Base-by-base conservation (phyloP, 2,797 vertebrate species). In the Rhadinocentrus ornatus region DNA sequence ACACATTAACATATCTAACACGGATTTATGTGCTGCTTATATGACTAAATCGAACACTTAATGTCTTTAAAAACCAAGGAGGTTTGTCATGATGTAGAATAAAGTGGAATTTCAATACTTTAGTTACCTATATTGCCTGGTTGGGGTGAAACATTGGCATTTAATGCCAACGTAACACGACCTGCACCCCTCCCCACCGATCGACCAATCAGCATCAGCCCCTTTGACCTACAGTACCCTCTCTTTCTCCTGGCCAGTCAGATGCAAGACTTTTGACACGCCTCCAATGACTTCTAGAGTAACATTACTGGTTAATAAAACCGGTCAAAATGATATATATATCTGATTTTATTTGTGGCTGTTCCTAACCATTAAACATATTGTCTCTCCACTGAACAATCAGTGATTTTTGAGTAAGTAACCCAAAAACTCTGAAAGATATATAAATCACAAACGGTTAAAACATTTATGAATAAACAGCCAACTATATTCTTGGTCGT, bases 191-290 rank as follows among this genome's bases (percentile, higher is more conserved):
- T 71, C 92, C 93, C 87, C 81, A 9, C 32, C 0, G 0, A 11
- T 13, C 53, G 22, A 55, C 93, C 92, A 94, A 93, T 94, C 86
- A 76, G 69, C 74, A 11, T 26, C n/a, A 0, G 29, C 54, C 39
- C 44, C 6, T 22, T 2, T 78, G 78, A 87, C 87, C 80, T 72
- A 15, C 0, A 71, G n/a, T 89, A 75, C 91, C 82, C 83, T 62
- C 34, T 55, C 18, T 15, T 58, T 5, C 20, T 32, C 13, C 6
- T 29, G 26, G 27, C 92, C 87, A 93, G 90, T 90, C 83, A 78
- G 32, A 62, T 50, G 39, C 11, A 4, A 52, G 20, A 55, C 10
- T 65, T 72, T 2, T n/a, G 65, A 73, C 74, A 89, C 88, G 78
- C 91, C 89, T 67, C 61, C 63, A 4, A 0, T 2, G 15, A 44